phyloP scores from a whole-genome alignment of 1,140 invertebrate species.

The Globodera rostochiensis region DNA sequence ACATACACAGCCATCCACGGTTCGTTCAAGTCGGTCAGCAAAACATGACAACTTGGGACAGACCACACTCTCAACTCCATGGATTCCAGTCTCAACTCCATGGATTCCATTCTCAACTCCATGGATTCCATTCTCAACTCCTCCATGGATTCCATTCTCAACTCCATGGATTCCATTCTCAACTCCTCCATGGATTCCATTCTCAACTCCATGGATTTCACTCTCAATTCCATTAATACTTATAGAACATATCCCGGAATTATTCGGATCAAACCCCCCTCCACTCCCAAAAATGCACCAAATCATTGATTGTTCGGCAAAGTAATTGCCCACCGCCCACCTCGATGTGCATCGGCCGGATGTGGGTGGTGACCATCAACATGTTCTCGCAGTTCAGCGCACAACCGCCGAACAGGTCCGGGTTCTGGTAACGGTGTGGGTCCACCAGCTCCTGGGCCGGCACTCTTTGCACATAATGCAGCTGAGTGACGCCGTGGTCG shows the following conservation, averaged over 20 bases:
- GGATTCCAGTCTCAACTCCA: too few species aligned
- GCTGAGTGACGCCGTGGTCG: slow-evolving; percentile 39
- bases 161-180: too few species aligned
- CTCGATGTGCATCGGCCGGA: slow-evolving; percentile 34
- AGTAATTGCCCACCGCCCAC: slow-evolving; percentile 4
- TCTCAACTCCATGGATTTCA: too few species aligned
- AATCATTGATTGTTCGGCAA: background rate
- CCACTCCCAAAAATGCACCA: background rate
- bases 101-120: too few species aligned
- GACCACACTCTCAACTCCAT: too few species aligned
- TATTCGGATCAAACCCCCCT: too few species aligned
- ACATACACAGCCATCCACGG: background rate
- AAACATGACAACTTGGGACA: too few species aligned
- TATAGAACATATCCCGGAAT: too few species aligned
- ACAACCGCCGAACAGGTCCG: slow-evolving; percentile 32
- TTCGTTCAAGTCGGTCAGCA: background rate
- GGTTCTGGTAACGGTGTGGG: background rate
- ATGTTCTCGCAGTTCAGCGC: slow-evolving; percentile 49
- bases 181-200: too few species aligned
- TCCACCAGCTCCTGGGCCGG: slow-evolving; percentile 36
- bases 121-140: too few species aligned
- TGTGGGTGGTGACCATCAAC: slow-evolving; percentile 41
- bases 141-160: too few species aligned
- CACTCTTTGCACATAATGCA: slow-evolving; percentile 29
- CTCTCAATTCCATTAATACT: too few species aligned